Evolutionary conservation across 2,797 vertebrate genomes (phyloP).

Genomic region (Hippocampus kuda): DNA sequence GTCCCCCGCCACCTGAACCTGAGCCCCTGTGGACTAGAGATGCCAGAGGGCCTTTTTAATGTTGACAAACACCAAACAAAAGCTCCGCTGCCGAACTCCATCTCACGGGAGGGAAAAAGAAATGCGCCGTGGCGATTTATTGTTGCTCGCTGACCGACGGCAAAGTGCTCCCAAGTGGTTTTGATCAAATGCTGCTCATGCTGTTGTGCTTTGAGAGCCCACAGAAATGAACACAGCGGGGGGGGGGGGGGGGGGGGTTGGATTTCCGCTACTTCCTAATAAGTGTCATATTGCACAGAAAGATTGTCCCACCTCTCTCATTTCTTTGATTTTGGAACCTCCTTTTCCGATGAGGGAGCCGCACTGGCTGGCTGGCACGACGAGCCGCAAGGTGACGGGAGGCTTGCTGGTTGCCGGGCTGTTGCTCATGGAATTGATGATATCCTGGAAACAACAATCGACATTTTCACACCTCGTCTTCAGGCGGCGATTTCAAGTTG

Average conservation of each 20-base stretch:
- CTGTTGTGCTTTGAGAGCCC: neutral
- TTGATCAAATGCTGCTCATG: neutral
- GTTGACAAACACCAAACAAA: neutral
- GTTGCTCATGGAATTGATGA: slow-evolving; percentile 97
- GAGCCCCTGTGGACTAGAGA: slow-evolving; percentile 90
- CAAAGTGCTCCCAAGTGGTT: neutral
- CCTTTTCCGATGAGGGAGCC: slow-evolving; percentile 92
- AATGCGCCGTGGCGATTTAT: neutral
- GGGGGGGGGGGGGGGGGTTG: no score
- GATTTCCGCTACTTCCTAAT: neutral
- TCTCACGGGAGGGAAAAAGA: neutral
- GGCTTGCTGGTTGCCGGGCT: slow-evolving; percentile 93
- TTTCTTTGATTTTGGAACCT: slow-evolving; percentile 94
- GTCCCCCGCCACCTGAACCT: slow-evolving; percentile 94
- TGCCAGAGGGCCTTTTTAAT: slow-evolving; percentile 13
- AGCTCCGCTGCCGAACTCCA: neutral
- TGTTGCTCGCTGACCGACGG: neutral
- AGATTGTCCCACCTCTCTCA: slow-evolving; percentile 76
- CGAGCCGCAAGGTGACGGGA: slow-evolving; percentile 83
- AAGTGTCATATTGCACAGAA: neutral
- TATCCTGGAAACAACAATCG: slow-evolving; percentile 70
- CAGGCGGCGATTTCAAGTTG: neutral
- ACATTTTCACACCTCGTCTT: slow-evolving; percentile 5
- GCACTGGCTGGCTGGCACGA: slow-evolving; percentile 88
- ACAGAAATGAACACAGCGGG: neutral